These are phyloP conservation scores for Saccopteryx bilineata DNA, from an alignment of 2,113 vertebrate genomes.

Conservation along the genomic window DNA sequence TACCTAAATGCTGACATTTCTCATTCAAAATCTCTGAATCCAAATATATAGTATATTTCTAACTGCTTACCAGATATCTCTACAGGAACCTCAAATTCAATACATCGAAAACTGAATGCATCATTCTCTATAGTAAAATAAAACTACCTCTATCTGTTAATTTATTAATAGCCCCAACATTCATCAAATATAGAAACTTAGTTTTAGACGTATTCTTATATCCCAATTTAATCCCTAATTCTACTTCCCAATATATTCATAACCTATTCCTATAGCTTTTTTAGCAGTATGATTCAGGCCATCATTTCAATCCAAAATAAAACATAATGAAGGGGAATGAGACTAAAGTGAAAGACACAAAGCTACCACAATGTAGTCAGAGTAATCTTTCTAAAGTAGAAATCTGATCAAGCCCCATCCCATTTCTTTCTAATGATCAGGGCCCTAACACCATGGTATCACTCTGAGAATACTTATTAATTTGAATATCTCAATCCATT, in stretches of 20 bases:
- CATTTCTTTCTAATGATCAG: constrained; percentile 4
- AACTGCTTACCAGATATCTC: not conserved
- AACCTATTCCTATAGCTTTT: not conserved
- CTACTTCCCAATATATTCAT: not conserved
- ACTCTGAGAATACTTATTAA: constrained; percentile 34
- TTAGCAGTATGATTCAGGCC: not conserved
- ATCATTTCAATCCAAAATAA: constrained; percentile 20
- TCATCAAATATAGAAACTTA: constrained; percentile 48
- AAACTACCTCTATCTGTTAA: not conserved
- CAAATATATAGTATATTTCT: not conserved
- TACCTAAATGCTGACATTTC: constrained; percentile 14
- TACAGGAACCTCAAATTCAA: constrained; percentile 50
- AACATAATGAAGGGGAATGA: not conserved
- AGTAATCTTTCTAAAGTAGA: constrained; percentile 42
- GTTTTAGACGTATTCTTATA: constrained; percentile 12
- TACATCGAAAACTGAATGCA: not conserved
- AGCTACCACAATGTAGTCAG: not conserved
- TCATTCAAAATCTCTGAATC: constrained; percentile 26
- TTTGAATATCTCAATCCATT: constrained; percentile 28
- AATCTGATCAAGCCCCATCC: not conserved
- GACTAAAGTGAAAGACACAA: constrained; percentile 9
- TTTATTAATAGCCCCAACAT: not conserved
- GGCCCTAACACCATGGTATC: not conserved
- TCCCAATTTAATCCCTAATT: constrained; percentile 43
- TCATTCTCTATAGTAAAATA: not conserved